Evolutionary conservation across 2,888 invertebrate species (phyloP).

Genomic region (Tribolium freemani): DNA sequence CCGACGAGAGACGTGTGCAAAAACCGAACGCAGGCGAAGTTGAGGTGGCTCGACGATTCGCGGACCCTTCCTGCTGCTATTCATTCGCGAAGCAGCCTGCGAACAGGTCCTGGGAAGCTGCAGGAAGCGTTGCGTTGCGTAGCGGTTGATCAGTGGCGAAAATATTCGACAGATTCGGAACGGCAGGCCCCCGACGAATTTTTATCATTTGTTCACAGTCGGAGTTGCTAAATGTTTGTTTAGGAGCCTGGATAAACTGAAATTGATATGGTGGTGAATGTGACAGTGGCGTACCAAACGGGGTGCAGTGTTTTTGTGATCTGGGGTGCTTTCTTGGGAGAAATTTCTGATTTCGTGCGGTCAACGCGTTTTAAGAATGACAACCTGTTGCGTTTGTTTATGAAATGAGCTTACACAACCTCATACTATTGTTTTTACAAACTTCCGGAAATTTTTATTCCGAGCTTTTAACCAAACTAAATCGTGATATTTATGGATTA

Average conservation of each 20-base stretch:
- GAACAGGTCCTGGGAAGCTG: conserved; percentile 50
- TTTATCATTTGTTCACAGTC: conserved; percentile 23
- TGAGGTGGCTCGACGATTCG: conserved; percentile 44
- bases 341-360: conserved; percentile 1
- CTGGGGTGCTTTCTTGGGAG: not conserved
- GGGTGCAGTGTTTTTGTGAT: conserved; percentile 10
- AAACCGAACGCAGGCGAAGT: conserved; percentile 62
- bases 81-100: conserved; percentile 62
- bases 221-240: conserved; percentile 27
- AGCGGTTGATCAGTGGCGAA: conserved; percentile 1
- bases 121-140: not conserved
- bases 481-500: conserved; percentile 16
- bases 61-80: conserved; percentile 43
- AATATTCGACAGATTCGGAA: not conserved
- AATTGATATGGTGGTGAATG: conserved; percentile 29
- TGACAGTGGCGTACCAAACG: conserved; percentile 24
- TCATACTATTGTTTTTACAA: not conserved
- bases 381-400: conserved; percentile 9
- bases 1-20: conserved; percentile 61
- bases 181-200: not conserved
- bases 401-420: not conserved
- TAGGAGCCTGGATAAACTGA: conserved; percentile 31
- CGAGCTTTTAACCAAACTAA: not conserved
- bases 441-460: no score
- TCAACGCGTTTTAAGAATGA: not conserved